These are phyloP conservation scores for Misgurnus mizolepis DNA, from an alignment of 2,113 vertebrate species.

Conservation along the genomic window DNA sequence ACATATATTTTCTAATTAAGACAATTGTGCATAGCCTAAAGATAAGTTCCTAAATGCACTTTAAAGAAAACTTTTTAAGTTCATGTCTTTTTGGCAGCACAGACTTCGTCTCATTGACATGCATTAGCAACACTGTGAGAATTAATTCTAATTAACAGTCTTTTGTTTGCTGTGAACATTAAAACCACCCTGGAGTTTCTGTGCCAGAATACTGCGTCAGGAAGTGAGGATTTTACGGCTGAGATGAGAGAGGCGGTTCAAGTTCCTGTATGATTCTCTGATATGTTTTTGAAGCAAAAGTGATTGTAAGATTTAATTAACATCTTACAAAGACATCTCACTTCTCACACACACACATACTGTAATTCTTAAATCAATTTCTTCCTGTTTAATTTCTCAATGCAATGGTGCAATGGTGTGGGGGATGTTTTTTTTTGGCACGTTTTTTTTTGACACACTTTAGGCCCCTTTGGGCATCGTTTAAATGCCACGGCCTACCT, in stretches of 20 bases:
- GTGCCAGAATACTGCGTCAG: constrained; percentile 3
- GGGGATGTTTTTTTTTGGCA: too few relatives aligned
- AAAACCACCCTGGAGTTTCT: constrained; percentile 10
- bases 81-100: not conserved
- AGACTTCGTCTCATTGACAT: constrained; percentile 5
- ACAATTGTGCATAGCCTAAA: too few relatives aligned
- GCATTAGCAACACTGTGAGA: constrained; percentile 16
- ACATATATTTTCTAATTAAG: too few relatives aligned
- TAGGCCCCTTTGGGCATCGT: too few relatives aligned
- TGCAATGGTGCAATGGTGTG: too few relatives aligned
- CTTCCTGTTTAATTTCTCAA: too few relatives aligned
- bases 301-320: constrained; percentile 14
- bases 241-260: not conserved
- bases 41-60: too few relatives aligned
- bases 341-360: not conserved
- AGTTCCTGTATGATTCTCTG: constrained; percentile 26
- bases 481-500: too few relatives aligned
- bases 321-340: constrained; percentile 20
- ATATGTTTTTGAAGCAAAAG: constrained; percentile 3
- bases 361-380: not conserved
- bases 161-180: constrained; percentile 16
- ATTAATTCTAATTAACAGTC: constrained; percentile 32
- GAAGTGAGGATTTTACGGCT: constrained; percentile 16
- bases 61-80: not conserved
- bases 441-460: too few relatives aligned